Base-by-base conservation (phyloP, 1,140 invertebrate species). In the Dinothrombium tinctorium region DNA sequence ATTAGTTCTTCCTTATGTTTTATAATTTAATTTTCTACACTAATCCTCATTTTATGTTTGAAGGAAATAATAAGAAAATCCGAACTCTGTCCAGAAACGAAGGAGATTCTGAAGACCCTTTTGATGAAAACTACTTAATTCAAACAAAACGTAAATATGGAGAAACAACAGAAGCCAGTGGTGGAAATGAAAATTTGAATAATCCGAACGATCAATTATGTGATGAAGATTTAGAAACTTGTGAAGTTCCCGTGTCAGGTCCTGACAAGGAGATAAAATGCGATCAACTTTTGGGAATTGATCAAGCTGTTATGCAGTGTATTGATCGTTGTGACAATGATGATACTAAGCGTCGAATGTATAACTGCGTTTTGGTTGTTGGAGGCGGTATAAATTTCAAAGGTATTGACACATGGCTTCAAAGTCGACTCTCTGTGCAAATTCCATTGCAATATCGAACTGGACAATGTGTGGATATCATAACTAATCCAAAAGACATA, bases 321-420 rank as follows among this genome's bases (percentile, higher is more conserved):
- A 89, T 94, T 45, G 83, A 89, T 49, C 69, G 75, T 52, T 89
- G 82, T 62, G 69, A 72, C 75, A 59, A 47, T 46, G 84, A 89
- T 45, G 86, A 95, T 48, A 59, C 89, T 26, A 89, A 87, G 59
- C 64, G 78, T 17, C 83, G 86, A 61, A 87, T 95, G 82, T 90
- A 86, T 52, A 80, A 76, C 40, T 83, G 76, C 53, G 79, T 95
- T 46, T 60, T 95, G 9, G 68, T 94, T 0, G 80, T 92, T 23
- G 59, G 59, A 22, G 81, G 82, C 14, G 79, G 78, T 14, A 74
- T 83, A 51, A 84, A 86, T 59, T 74, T 90, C 51, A 68, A 73
- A 42, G 83, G 83, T 5, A 69, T 87, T 17, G 69, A 74, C 20
- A 72, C 72, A 40, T 92, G 83, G 82, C 60, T 95, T 2, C 77